A percentile compares a stretch with the other conserved stretches of the same genome.
Conservation (phyloP, 2,888 invertebrate genomes). For the Drosophila peninsularis region DNA sequence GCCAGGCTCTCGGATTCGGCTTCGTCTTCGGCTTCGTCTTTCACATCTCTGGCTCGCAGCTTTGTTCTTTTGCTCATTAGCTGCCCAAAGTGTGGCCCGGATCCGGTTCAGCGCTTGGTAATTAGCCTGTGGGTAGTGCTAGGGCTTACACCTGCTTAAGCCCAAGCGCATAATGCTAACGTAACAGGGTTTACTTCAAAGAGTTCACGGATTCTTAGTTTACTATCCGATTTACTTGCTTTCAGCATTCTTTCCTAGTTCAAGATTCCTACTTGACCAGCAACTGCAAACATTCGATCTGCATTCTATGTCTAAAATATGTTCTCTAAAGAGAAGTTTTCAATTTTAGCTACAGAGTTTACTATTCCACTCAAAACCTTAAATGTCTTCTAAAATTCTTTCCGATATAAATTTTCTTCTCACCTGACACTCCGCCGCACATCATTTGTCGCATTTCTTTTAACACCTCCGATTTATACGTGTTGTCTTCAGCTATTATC, state of each 20-base stretch:
- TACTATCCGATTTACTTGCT: background rate
- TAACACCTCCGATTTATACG: conserved; percentile 63
- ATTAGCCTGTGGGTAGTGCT: conserved; percentile 33
- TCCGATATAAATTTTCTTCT: background rate
- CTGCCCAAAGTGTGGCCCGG: conserved; percentile 32
- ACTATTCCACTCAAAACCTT: too few species aligned
- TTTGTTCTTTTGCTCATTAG: conserved; percentile 41
- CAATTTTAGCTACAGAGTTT: background rate
- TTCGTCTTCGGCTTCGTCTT: conserved; percentile 3
- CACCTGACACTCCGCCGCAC: background rate
- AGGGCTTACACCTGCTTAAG: conserved; percentile 23
- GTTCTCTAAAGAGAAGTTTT: too few species aligned
- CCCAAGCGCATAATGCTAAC: background rate
- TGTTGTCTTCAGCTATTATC: conserved; percentile 29
- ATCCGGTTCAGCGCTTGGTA: conserved; percentile 22
- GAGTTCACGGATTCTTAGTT: background rate
- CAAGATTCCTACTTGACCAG: too few species aligned
- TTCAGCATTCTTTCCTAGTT: background rate
- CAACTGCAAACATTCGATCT: too few species aligned
- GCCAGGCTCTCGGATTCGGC: conserved; percentile 19
- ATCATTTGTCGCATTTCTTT: conserved; percentile 50
- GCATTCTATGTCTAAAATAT: too few species aligned
- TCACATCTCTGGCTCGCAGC: conserved; percentile 4
- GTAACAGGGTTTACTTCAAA: background rate
- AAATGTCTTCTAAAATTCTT: background rate